These are phyloP conservation scores for Lycorma delicatula DNA, from an alignment of 1,140 invertebrate species.

Conservation along the genomic window DNA sequence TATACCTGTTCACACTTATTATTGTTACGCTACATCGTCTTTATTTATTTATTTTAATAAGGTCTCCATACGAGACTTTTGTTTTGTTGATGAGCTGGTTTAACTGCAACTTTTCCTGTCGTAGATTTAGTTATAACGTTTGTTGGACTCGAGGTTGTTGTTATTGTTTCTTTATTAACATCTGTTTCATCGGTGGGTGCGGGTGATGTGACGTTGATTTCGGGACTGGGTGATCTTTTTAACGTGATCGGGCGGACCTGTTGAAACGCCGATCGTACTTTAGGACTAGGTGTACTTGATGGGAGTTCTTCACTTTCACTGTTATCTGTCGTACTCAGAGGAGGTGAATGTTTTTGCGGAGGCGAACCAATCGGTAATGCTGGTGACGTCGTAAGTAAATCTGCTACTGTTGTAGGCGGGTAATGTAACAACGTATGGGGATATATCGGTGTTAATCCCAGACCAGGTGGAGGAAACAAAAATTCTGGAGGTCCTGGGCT, in stretches of 20 bases:
- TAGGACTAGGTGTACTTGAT: slow-evolving; percentile 37
- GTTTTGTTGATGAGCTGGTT: slow-evolving; percentile 1
- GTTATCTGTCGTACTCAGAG: slow-evolving; percentile 1
- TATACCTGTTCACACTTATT: no score
- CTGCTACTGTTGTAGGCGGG: slow-evolving; percentile 32
- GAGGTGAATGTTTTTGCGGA: slow-evolving; percentile 15
- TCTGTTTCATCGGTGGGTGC: slow-evolving; percentile 42
- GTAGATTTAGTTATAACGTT: slow-evolving; percentile 23
- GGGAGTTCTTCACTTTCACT: slow-evolving; percentile 3
- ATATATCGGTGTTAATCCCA: slow-evolving; percentile 18
- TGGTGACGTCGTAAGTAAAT: slow-evolving; percentile 36
- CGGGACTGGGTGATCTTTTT: slow-evolving; percentile 40
- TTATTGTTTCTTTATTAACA: slow-evolving; percentile 45
- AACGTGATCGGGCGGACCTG: slow-evolving; percentile 32
- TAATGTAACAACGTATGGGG: slow-evolving; percentile 12
- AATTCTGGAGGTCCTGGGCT: slow-evolving; percentile 29
- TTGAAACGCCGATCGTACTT: slow-evolving; percentile 37
- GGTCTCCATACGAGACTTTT: slow-evolving; percentile 16
- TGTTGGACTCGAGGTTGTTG: slow-evolving; percentile 36
- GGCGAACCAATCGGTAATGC: slow-evolving; percentile 27
- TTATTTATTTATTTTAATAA: slow-evolving; percentile 6
- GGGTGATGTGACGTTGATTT: slow-evolving; percentile 34
- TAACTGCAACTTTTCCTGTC: neutral
- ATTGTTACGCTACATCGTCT: no score
- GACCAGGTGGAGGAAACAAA: slow-evolving; percentile 36